phyloP scores from a whole-genome alignment of 2,888 invertebrate species.

The Cosmorhoe ocellata region DNA sequence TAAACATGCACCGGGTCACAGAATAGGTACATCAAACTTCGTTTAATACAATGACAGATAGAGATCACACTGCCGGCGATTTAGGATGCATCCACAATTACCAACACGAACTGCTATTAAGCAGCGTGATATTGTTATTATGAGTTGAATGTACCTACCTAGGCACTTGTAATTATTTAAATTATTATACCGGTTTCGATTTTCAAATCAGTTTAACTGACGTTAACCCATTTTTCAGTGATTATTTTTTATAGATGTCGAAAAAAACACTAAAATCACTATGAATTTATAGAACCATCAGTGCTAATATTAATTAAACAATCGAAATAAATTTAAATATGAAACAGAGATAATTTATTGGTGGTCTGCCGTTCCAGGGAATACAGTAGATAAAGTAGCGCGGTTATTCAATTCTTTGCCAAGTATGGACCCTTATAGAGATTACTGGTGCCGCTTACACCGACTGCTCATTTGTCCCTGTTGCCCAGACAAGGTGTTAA shows the following conservation, averaged over 20 bases:
- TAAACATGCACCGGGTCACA: conserved; percentile 75
- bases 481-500: conserved; percentile 68
- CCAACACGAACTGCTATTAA: conserved; percentile 46
- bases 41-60: conserved; percentile 78
- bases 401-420: conserved; percentile 49
- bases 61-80: conserved; percentile 64
- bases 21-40: conserved; percentile 64
- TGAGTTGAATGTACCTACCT: conserved; percentile 48
- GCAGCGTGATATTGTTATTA: conserved; percentile 59
- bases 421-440: conserved; percentile 58
- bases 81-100: conserved; percentile 70
- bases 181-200: neutral
- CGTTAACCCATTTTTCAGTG: too few relatives aligned
- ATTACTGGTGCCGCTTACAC: conserved; percentile 57
- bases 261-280: too few relatives aligned
- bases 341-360: neutral
- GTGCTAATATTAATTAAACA: neutral
- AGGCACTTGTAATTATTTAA: neutral
- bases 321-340: neutral
- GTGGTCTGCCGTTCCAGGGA: neutral
- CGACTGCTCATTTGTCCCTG: conserved; percentile 68
- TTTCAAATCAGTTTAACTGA: too few relatives aligned
- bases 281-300: too few relatives aligned
- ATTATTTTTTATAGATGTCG: too few relatives aligned
- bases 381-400: conserved; percentile 23